These are phyloP conservation scores for Pinna nobilis DNA, from an alignment of 1,140 invertebrate genomes.

Conservation along the genomic window DNA sequence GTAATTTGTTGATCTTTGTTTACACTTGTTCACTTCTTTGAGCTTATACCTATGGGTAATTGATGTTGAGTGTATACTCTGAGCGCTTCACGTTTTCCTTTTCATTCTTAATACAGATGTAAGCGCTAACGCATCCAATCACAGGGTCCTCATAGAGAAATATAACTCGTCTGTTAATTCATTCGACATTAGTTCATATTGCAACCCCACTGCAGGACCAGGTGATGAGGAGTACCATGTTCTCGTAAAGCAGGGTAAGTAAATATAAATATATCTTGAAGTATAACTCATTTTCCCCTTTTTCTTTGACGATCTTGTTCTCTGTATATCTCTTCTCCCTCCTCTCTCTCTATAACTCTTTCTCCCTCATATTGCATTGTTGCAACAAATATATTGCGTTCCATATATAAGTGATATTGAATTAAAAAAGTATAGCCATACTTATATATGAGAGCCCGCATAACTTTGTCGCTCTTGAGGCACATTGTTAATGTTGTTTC, in stretches of 20 bases:
- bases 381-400: not conserved
- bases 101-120: too few relatives aligned
- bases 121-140: slow-evolving; percentile 27
- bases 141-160: slow-evolving; percentile 16
- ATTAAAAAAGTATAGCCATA: not conserved
- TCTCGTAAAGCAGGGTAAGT: slow-evolving; percentile 35
- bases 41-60: not conserved
- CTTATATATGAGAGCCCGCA: not conserved
- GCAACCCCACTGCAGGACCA: slow-evolving; percentile 15
- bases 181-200: slow-evolving; percentile 14
- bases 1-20: too few relatives aligned
- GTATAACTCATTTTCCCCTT: too few relatives aligned
- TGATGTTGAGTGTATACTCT: not conserved
- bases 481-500: too few relatives aligned
- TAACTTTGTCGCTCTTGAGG: too few relatives aligned
- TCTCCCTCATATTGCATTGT: not conserved
- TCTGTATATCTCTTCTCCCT: too few relatives aligned
- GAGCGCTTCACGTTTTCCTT: too few relatives aligned
- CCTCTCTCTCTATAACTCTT: not conserved
- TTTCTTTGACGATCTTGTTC: too few relatives aligned
- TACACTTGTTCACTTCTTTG: too few relatives aligned
- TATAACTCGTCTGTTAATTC: slow-evolving; percentile 4
- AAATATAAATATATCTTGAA: too few relatives aligned
- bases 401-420: not conserved
- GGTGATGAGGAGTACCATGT: slow-evolving; percentile 36